A percentile compares a stretch with the other conserved stretches of the same genome.
These are phyloP conservation scores for Gadopsis bispinosus DNA, from an alignment of 2,797 vertebrate species.

Conservation along the genomic window DNA sequence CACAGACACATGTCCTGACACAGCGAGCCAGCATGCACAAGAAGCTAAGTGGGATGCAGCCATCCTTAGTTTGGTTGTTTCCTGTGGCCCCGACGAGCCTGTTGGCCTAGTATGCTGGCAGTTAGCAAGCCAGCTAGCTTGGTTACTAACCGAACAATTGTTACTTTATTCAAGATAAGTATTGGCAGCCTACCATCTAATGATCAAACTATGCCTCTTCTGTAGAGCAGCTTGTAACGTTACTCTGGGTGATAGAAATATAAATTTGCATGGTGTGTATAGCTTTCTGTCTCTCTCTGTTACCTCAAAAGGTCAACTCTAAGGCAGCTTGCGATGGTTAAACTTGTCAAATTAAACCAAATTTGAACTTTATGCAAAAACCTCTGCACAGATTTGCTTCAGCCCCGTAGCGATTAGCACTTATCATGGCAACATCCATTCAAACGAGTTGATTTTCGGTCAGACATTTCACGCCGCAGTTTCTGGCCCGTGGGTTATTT, in stretches of 20 bases:
- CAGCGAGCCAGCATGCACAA: background rate
- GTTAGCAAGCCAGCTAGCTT: background rate
- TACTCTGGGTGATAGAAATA: background rate
- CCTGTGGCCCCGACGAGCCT: too few species aligned
- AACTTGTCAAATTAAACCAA: background rate
- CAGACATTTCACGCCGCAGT: background rate
- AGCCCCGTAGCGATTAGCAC: background rate
- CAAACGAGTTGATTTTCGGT: accelerated
- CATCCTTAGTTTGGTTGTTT: background rate
- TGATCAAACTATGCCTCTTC: background rate
- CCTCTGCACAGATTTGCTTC: background rate
- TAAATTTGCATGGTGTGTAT: background rate
- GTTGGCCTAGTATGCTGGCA: background rate
- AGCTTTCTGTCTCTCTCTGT: background rate
- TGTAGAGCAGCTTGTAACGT: background rate
- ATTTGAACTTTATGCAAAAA: conserved; percentile 1
- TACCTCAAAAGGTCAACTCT: background rate
- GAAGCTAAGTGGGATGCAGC: background rate
- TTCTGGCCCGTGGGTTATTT: background rate
- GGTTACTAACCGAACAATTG: background rate
- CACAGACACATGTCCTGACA: too few species aligned
- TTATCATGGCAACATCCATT: background rate
- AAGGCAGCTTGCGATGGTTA: background rate
- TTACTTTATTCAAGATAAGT: background rate
- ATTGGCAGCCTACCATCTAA: background rate